phyloP scores from a whole-genome alignment of 2,797 vertebrate species.

The Cossypha niveicapilla region DNA sequence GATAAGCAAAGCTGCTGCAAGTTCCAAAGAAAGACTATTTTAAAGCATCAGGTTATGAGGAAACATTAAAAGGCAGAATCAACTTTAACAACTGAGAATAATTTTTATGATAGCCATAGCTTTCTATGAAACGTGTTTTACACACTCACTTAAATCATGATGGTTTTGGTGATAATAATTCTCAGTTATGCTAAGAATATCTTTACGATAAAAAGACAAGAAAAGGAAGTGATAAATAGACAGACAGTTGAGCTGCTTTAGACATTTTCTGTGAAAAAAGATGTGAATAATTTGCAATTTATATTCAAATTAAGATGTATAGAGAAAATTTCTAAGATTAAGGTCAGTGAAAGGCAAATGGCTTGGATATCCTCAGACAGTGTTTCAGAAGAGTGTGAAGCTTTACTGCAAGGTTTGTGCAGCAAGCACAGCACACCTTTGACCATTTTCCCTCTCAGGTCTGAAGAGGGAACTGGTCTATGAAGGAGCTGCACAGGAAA shows the following conservation, averaged over 20 bases:
- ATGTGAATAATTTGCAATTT: constrained; percentile 12
- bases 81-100: constrained; percentile 37
- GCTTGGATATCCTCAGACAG: background rate
- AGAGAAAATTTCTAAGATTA: background rate
- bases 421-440: background rate
- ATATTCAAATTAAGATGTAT: background rate
- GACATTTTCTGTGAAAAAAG: background rate
- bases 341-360: background rate
- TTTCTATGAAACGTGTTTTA: background rate
- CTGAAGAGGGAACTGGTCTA: accelerated
- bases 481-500: background rate
- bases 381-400: background rate
- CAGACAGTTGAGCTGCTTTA: background rate
- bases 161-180: background rate
- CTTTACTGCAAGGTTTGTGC: background rate
- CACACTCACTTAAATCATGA: background rate
- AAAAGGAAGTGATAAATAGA: background rate
- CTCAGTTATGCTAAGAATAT: background rate
- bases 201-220: background rate
- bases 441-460: background rate
- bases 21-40: background rate
- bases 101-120: constrained; percentile 9
- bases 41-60: constrained; percentile 16
- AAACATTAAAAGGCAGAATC: constrained; percentile 28
- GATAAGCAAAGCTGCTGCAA: background rate